Base-by-base conservation (phyloP, 2,113 vertebrate species). In the Eptesicus fuscus region DNA sequence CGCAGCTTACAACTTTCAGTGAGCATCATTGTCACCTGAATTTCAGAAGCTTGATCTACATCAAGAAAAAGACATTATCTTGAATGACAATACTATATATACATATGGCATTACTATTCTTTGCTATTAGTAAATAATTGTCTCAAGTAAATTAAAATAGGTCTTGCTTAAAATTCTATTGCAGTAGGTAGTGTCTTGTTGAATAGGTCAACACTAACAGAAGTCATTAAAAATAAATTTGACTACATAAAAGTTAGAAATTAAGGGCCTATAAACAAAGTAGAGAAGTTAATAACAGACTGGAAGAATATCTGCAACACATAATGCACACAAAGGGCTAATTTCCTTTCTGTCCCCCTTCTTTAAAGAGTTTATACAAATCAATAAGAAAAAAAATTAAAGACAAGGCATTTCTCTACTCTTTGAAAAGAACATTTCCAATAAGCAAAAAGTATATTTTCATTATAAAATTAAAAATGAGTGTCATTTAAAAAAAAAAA, bases 1-100 rank as follows among this genome's bases (percentile, higher is more conserved):
- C 99, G 98, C 4, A 99, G 99, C 97, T 99, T 99, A 97, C 99
- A 99, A 95, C 99, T 99, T 97, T 99, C 99, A 1, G 99, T 99
- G 95, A 99, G 97, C 99, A 99, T 99, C 99, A 99, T 99, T 30
- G 99, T 99, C 98, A 99, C 99, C 98, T 99, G 99, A 37, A 99
- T 99, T 98, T 99, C 99, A 5, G 99, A 99, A 14, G 99, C 99
- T 87, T 99, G 99, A 98, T 99, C 99, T 99, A 96, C 51, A 70
- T n/a, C 56, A 83, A 90, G 77, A 22, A 97, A 97, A 67, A 59
- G 65, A 97, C 91, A 56, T 2, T 71, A 71, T 23, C 16, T 9
- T 89, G 84, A 89, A 51, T 59, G 23, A 79, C 47, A 23, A 17
- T 44, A 94, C n/a, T 30, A 61, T 5, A 56, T 42, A 7, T 32